These are phyloP conservation scores for Ectobius pallidus DNA, from an alignment of 2,888 invertebrate genomes.

Conservation along the genomic window DNA sequence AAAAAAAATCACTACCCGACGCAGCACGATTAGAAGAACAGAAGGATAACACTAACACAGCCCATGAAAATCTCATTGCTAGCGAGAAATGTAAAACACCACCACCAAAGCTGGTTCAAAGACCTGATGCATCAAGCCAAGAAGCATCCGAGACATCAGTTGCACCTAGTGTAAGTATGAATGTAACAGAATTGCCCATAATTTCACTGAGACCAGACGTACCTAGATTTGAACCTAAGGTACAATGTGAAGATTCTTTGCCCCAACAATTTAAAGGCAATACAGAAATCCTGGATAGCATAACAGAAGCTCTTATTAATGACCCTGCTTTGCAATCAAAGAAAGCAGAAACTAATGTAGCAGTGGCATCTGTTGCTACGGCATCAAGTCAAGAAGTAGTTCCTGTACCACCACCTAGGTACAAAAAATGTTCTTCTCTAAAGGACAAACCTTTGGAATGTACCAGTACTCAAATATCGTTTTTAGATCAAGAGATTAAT, in stretches of 20 bases:
- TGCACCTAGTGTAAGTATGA: not conserved
- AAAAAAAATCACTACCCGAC: not conserved
- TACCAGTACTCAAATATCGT: slow-evolving; percentile 27
- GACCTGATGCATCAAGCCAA: not conserved
- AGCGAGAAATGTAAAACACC: not conserved
- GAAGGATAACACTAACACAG: no score
- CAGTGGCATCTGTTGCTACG: no score
- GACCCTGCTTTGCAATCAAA: not conserved
- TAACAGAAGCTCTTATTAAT: slow-evolving; percentile 4
- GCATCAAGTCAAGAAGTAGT: not conserved
- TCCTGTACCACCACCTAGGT: slow-evolving; percentile 36
- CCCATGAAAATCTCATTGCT: no score
- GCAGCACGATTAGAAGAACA: no score
- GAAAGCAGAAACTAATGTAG: not conserved
- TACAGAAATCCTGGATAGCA: slow-evolving; percentile 12
- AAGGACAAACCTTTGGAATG: slow-evolving; percentile 25
- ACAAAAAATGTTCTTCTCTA: slow-evolving; percentile 19
- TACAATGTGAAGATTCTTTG: not conserved
- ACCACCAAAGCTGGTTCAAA: not conserved
- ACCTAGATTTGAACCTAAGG: not conserved
- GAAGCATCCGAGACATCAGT: not conserved
- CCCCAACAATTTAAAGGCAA: slow-evolving; percentile 1
- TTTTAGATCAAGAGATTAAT: slow-evolving; percentile 3
- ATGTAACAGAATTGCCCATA: not conserved
- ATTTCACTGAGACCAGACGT: slow-evolving; percentile 17